These are phyloP conservation scores for Gila orcuttii DNA, from an alignment of 2,113 vertebrate species.

Conservation along the genomic window DNA sequence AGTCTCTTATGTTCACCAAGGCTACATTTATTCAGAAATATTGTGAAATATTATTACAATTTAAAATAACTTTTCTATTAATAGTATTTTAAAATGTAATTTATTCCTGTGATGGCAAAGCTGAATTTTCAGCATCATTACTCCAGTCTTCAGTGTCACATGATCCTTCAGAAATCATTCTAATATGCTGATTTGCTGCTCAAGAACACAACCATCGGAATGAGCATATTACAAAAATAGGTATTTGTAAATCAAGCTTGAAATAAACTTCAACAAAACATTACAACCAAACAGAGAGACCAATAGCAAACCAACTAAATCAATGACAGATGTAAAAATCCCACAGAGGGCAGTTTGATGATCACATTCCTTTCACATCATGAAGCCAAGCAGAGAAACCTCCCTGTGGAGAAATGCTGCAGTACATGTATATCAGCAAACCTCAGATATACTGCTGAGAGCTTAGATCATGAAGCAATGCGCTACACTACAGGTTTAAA, in stretches of 20 bases:
- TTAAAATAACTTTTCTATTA: no score
- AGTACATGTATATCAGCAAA: neutral
- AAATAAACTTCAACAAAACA: slow-evolving; percentile 1
- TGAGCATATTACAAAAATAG: neutral
- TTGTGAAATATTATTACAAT: no score
- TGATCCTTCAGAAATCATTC: no score
- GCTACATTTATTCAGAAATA: no score
- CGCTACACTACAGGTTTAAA: neutral
- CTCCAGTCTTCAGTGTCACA: no score
- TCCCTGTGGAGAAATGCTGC: neutral
- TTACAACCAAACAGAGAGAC: neutral
- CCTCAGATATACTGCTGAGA: neutral
- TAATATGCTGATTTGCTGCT: no score
- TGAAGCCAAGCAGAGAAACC: neutral
- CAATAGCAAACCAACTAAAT: slow-evolving; percentile 1
- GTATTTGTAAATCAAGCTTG: no score
- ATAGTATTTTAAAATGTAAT: no score
- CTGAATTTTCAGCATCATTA: no score
- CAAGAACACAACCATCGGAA: neutral
- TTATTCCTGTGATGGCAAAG: no score
- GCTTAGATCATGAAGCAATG: neutral
- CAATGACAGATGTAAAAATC: neutral
- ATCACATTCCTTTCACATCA: neutral
- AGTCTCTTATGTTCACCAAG: no score
- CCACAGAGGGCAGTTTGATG: no score